Evolutionary conservation across 1,140 invertebrate species (phyloP).

Genomic region (Drosophila littoralis): DNA sequence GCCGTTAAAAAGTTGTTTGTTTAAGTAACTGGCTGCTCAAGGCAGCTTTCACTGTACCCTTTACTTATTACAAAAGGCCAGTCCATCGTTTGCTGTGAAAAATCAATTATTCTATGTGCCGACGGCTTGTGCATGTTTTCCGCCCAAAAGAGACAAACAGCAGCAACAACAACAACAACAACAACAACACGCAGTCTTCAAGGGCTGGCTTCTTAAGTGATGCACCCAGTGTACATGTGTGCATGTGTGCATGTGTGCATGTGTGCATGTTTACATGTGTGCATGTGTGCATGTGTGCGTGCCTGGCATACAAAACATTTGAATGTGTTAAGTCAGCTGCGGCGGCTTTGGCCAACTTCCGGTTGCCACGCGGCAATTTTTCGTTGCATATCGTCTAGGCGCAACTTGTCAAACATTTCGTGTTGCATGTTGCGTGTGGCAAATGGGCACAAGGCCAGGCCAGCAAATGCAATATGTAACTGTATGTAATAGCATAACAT

Average conservation of each 20-base stretch:
- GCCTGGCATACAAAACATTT: conserved; percentile 20
- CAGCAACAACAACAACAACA: conserved; percentile 16
- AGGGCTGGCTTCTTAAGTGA: conserved; percentile 50
- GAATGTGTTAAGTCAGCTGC: conserved; percentile 16
- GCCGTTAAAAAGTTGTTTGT: too few relatives aligned
- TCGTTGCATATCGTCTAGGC: conserved; percentile 60
- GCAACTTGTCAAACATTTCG: conserved; percentile 27
- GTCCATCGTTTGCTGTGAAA: conserved; percentile 48
- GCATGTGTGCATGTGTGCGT: conserved; percentile 24
- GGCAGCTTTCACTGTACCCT: conserved; percentile 1
- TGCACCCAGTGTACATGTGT: background rate
- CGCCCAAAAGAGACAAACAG: conserved; percentile 32
- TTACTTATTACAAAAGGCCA: conserved; percentile 16
- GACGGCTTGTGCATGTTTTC: conserved; percentile 43
- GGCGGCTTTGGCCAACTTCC: conserved; percentile 56
- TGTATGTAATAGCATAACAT: background rate
- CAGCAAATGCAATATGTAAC: conserved; percentile 18
- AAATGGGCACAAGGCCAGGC: conserved; percentile 67
- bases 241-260: conserved; percentile 11
- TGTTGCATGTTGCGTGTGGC: conserved; percentile 48
- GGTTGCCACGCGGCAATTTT: conserved; percentile 47
- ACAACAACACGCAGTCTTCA: conserved; percentile 35
- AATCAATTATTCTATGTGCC: conserved; percentile 73
- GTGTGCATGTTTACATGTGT: too few relatives aligned
- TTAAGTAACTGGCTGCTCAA: background rate